Base-by-base conservation (phyloP, 2,888 invertebrate species). In the Lissonota sp. region DNA sequence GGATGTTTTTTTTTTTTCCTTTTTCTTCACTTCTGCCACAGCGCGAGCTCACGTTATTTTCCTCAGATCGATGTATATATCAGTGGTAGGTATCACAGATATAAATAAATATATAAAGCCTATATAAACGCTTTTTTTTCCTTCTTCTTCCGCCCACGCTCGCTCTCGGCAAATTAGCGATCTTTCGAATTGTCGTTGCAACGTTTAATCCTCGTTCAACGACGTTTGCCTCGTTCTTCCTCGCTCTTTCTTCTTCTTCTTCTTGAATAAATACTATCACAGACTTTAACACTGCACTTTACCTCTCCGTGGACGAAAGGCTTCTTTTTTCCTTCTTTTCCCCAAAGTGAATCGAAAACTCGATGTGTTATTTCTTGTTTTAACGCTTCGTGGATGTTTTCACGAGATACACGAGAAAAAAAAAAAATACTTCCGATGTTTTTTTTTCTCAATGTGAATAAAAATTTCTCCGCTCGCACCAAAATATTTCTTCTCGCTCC, bases 31-130 rank as follows among this genome's bases (percentile, higher is more conserved):
- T n/a, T 26, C 26, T 26, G 74, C 79, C 55, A 58, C 71, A 37
- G 42, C 69, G 69, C 62, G 73, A 83, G 69, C 70, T 44, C 46
- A 37, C 64, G 12, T 71, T 71, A 40, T 46, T 69, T 58, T 60
- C 63, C 70, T 63, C 78, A 82, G 84, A 87, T 86, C 85, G 88
- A 87, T 86, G 86, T 88, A 90, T 90, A 90, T 90, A 91, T 91
- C 91, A 90, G 90, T 84, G 89, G 88, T 88, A 88, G 87, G 84
- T 92, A 92, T 92, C 92, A 92, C 92, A 92, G 92, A 92, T 92
- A 90, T 87, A 92, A 92, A 92, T 92, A 92, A 92, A 92, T 92
- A 91, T 91, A 90, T 89, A 91, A 91, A 91, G 89, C 87, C 89
- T 91, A 90, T 90, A 88, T 89, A 87, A 80, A 79, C 80, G 78